phyloP scores from a whole-genome alignment of 2,797 vertebrate species.

The Streptopelia turtur region DNA sequence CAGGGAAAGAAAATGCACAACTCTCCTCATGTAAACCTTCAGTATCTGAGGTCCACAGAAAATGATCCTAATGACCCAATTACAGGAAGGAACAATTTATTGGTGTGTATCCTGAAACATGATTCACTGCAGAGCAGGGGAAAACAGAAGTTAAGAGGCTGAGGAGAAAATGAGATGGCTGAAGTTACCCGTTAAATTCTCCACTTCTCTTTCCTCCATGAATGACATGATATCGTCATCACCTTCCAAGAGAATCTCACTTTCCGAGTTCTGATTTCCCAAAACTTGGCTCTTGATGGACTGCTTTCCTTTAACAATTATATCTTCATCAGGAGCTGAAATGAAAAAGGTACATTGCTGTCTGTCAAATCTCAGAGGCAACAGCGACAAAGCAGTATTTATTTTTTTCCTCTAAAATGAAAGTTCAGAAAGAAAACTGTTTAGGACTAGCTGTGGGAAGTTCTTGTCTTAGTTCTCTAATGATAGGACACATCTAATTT shows the following conservation, averaged over 20 bases:
- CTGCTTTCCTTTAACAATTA: slow-evolving; percentile 93
- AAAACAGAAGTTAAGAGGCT: neutral
- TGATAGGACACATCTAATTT: slow-evolving; percentile 22
- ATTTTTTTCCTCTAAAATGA: neutral
- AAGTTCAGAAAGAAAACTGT: neutral
- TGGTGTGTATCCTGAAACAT: neutral
- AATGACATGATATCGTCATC: slow-evolving; percentile 95
- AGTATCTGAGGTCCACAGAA: slow-evolving; percentile 1
- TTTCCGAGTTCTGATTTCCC: slow-evolving; percentile 93
- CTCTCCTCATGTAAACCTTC: neutral
- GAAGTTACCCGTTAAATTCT: slow-evolving; percentile 91
- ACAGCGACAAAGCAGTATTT: neutral
- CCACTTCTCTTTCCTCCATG: slow-evolving; percentile 96
- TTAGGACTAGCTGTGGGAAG: neutral
- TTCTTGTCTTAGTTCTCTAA: neutral
- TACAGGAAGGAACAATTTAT: neutral
- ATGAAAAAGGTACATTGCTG: slow-evolving; percentile 55
- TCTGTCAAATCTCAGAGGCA: slow-evolving; percentile 44
- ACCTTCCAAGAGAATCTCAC: slow-evolving; percentile 87
- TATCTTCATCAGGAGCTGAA: slow-evolving; percentile 91
- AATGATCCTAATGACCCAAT: slow-evolving; percentile 24
- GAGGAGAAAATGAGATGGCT: slow-evolving; percentile 46
- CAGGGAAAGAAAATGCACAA: neutral
- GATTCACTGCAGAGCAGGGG: neutral
- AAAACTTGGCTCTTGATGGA: slow-evolving; percentile 91